Percentiles rank a stretch among this genome's conserved stretches.
These are phyloP conservation scores for Eilema depressum DNA, from an alignment of 2,888 invertebrate genomes.

Conservation along the genomic window DNA sequence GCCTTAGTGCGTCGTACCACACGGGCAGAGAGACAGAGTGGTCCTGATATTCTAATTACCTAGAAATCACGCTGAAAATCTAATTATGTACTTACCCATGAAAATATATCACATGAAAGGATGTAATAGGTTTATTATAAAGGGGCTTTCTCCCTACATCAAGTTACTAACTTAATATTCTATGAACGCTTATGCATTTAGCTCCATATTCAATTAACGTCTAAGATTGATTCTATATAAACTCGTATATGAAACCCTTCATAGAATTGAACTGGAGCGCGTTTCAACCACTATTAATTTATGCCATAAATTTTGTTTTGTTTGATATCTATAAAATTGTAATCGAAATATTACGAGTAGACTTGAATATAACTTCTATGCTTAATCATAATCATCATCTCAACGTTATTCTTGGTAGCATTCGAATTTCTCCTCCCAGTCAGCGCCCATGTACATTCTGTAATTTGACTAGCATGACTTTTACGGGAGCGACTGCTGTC, in stretches of 20 bases:
- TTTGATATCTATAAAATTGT: too few relatives aligned
- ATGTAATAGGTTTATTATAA: constrained; percentile 9
- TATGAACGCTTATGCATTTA: constrained; percentile 10
- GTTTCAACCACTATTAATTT: not conserved
- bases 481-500: too few relatives aligned
- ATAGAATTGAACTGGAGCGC: not conserved
- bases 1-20: too few relatives aligned
- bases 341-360: too few relatives aligned
- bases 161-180: constrained; percentile 3
- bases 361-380: too few relatives aligned
- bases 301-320: too few relatives aligned
- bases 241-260: not conserved
- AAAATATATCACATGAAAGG: not conserved
- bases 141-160: constrained; percentile 4
- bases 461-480: too few relatives aligned
- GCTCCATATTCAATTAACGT: constrained; percentile 19
- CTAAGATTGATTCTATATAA: constrained; percentile 18
- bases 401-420: too few relatives aligned
- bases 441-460: too few relatives aligned
- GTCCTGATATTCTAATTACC: not conserved
- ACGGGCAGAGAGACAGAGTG: not conserved
- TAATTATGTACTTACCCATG: not conserved
- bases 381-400: too few relatives aligned
- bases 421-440: too few relatives aligned
- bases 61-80: not conserved